Percentiles rank a stretch among this genome's conserved stretches.
Conservation (phyloP, 2,797 vertebrate genomes). For the Myotis findleyi region DNA sequence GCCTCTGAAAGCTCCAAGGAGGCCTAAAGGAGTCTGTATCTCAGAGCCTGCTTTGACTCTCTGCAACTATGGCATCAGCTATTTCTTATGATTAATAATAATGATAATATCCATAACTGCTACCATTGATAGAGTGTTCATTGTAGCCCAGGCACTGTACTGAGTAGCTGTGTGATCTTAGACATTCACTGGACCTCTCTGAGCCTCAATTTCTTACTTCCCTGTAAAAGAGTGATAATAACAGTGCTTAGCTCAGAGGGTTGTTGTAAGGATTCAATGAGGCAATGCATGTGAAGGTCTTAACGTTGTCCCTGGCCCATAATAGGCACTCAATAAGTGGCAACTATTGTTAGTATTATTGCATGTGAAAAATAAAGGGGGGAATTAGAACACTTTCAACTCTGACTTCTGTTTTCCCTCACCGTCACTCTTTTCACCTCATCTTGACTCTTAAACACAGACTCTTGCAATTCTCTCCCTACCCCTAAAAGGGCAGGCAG, state of each 20-base stretch:
- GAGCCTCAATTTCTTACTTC: not conserved
- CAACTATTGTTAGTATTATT: not conserved
- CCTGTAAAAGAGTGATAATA: not conserved
- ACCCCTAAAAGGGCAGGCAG: not conserved
- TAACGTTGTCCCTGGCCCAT: not conserved
- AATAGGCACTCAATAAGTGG: not conserved
- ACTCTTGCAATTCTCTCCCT: not conserved
- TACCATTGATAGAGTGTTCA: not conserved
- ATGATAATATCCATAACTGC: not conserved
- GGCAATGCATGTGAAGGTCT: not conserved
- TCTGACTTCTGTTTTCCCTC: not conserved
- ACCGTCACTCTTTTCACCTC: not conserved
- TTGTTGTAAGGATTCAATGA: not conserved
- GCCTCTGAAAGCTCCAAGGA: not conserved
- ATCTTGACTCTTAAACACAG: not conserved
- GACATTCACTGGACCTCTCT: not conserved
- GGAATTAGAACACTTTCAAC: not conserved
- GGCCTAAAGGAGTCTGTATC: not conserved
- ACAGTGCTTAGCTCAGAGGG: not conserved
- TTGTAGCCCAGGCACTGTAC: not conserved
- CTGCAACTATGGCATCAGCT: not conserved
- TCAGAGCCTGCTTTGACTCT: not conserved
- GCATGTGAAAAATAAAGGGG: not conserved
- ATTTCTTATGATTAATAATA: not conserved
- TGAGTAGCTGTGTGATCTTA: not conserved